Evolutionary conservation across 2,888 invertebrate species (phyloP), one percentile per base, ranked within the genome.

Genomic region (Drosophila borealis): DNA sequence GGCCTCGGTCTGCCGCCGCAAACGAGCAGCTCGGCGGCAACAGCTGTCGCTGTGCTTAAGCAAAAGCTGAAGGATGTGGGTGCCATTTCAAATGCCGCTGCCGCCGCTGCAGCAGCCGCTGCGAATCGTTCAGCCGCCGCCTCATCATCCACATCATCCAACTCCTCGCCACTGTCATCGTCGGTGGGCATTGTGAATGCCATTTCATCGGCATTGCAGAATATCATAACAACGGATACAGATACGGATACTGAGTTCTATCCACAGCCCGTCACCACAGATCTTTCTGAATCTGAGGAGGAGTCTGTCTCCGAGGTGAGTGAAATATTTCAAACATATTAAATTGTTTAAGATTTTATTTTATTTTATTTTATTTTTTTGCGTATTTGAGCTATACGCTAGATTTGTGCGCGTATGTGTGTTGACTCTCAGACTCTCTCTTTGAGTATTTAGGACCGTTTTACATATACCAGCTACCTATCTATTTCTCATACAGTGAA

Each of bases 231-330:
- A 94, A 96, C 96, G 93, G 96, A 96, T 93, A 95, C 96, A 92
- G 96, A 96, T 94, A 96, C 96, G 93, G 97, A 97, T 94, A 96
- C 96, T 92, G 96, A 96, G 93, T 94, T 95, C 92, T 91, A 90
- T 78, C 96, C 96, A 93, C 96, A 96, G 92, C 96, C 96, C 94
- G 97, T 97, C 94, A 96, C 97, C 93, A 96, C 97, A 93, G 97
- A 97, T 94, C 95, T 97, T 93, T 98, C 98, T 91, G 98, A 97
- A 94, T 98, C 97, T 93, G 98, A 98, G 93, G 98, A 98, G 94
- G 98, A 98, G 93, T 98, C 98, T 93, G 97, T 97, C 93, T 98
- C 97, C 91, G 98, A 98, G 97, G 98, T 98, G 95, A 95, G 93
- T 91, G 36, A 11, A 2, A 29, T 0, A 8, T 25, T 29, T 8